phyloP scores from a whole-genome alignment of 2,113 vertebrate genomes.

The Phylloscopus whistleri region DNA sequence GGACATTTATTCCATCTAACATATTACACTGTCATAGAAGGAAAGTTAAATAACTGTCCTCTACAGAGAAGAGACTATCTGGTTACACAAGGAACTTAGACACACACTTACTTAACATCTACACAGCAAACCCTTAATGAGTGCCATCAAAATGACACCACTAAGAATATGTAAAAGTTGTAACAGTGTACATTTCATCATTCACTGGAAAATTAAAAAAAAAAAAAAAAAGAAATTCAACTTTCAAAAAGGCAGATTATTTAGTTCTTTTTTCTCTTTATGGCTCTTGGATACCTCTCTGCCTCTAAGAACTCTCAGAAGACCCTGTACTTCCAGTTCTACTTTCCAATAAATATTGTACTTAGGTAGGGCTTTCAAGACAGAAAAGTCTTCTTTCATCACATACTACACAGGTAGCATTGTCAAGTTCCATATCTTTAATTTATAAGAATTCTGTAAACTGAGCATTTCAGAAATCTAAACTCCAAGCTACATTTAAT shows the following conservation, averaged over 20 bases:
- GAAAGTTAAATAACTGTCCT: neutral
- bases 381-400: neutral
- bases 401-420: neutral
- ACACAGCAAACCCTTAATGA: neutral
- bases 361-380: neutral
- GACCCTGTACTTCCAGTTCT: neutral
- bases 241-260: neutral
- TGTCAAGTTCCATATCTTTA: neutral
- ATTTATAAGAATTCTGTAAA: neutral
- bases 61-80: neutral
- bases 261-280: neutral
- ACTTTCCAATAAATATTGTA: neutral
- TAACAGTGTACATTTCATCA: neutral
- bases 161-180: neutral
- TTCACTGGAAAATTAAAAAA: neutral
- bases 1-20: neutral
- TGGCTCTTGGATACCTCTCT: neutral
- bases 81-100: neutral
- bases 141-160: neutral
- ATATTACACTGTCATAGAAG: neutral
- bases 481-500: neutral
- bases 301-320: neutral
- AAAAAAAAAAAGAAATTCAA: neutral
- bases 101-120: neutral
- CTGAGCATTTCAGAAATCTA: neutral